phyloP scores from a whole-genome alignment of 2,888 invertebrate genomes.

The Phaonia tiefii region DNA sequence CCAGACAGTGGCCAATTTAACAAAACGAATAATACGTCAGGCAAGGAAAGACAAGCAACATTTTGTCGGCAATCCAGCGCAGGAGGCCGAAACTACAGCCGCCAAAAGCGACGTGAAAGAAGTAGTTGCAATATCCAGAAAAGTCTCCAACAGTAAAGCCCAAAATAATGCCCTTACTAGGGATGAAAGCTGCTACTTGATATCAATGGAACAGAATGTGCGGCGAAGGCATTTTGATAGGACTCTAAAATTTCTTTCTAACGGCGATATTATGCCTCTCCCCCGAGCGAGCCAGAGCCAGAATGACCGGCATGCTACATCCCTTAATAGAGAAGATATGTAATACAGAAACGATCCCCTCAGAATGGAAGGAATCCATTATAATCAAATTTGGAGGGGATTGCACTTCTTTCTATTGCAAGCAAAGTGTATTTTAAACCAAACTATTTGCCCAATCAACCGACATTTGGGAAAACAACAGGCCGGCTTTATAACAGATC shows the following conservation, averaged over 20 bases:
- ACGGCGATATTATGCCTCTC: background rate
- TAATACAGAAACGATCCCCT: background rate
- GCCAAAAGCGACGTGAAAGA: constrained; percentile 5
- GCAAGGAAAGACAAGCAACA: background rate
- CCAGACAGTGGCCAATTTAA: background rate
- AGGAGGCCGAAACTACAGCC: background rate
- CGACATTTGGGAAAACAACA: no score
- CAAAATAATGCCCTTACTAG: background rate
- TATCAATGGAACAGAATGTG: no score
- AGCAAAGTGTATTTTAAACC: background rate
- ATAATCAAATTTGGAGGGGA: no score
- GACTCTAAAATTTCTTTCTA: no score
- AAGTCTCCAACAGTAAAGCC: constrained; percentile 6
- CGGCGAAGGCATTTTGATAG: no score
- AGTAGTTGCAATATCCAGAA: constrained; percentile 28
- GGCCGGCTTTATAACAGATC: no score
- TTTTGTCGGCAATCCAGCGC: background rate
- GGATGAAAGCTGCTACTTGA: constrained; percentile 2
- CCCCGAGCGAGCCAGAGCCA: no score
- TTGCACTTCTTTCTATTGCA: no score
- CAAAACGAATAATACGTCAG: background rate
- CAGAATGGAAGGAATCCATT: no score
- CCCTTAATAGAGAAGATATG: background rate
- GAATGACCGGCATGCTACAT: background rate
- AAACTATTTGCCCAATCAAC: no score